phyloP scores from a whole-genome alignment of 1,140 invertebrate species.

The Thaumatotibia leucotreta region DNA sequence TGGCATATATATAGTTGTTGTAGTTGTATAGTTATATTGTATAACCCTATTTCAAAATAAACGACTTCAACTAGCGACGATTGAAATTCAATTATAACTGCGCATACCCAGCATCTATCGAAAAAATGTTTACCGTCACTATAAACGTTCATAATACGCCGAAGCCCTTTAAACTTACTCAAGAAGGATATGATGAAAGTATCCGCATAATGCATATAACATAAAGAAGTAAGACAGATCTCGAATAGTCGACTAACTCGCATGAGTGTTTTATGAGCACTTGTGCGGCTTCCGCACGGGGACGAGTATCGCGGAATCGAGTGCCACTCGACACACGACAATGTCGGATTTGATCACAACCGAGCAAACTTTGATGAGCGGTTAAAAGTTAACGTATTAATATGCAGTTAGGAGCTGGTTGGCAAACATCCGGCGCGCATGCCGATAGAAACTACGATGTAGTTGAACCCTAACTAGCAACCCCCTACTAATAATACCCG shows the following conservation, averaged over 20 bases:
- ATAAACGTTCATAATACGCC: not conserved
- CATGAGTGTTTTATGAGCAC: constrained; percentile 73
- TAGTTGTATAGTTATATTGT: too few species aligned
- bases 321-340: constrained; percentile 56
- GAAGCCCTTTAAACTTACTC: not conserved
- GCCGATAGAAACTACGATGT: not conserved
- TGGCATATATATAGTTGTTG: too few species aligned
- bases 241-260: constrained; percentile 27
- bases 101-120: too few species aligned
- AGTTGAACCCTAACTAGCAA: not conserved
- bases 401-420: not conserved
- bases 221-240: constrained; percentile 8
- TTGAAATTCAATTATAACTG: too few species aligned
- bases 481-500: not conserved
- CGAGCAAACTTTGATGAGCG: constrained; percentile 45
- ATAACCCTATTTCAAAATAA: too few species aligned
- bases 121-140: not conserved
- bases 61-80: too few species aligned
- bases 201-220: constrained; percentile 11
- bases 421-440: not conserved
- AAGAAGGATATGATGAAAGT: not conserved
- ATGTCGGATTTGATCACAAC: constrained; percentile 55
- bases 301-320: constrained; percentile 47
- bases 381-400: constrained; percentile 55
- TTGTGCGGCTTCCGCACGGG: constrained; percentile 58